Base-by-base conservation (phyloP, 2,888 invertebrate genomes). In the Calliopum simillimum region DNA sequence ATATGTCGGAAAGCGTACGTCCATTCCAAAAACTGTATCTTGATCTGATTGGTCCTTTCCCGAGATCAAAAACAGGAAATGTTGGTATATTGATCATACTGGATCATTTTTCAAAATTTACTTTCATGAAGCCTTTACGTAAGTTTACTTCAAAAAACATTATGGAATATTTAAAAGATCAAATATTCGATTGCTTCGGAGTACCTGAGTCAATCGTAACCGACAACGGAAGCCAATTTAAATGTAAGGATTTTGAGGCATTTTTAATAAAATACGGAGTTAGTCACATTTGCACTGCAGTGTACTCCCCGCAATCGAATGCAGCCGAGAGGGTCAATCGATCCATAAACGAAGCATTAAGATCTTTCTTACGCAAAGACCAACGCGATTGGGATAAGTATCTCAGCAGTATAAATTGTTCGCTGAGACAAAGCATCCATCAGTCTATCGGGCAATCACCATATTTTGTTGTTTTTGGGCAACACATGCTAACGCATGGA, bases 381-480 rank as follows among this genome's bases (percentile, higher is more conserved):
- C 65, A 65, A n/a, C 41, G 65, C 3, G 21, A 43, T 4, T 65
- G 65, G 65, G 65, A 65, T 25, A 23, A 21, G 3, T 41, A 55
- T 19, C 33, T 65, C 13, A 55, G 55, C 23, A 46, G 55, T 23
- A 65, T 65, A 3, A 65, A 65, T 14, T 53, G 21, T 21, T 41
- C 65, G 11, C 13, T 65, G 16, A 11, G 65, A 33, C 63, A 58
- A 23, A 41, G 21, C 4, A 13, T 69, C 11, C 64, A 64, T 41
- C 64, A 64, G 19, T 43, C 64, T 4, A 64, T 53, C n/a, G 51
- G 41, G 5, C n/a, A 33, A 6, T 19, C 53, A 11, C 64, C 64
- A 33, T 64, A 64, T 41, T 64, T 41, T 16, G 51, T 64, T 16
- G 21, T 71, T 53, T 47, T 71, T 2, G 69, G 61, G 2, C 65